These are phyloP conservation scores for Punctoribates punctum DNA, from an alignment of 2,888 invertebrate species.

Conservation along the genomic window DNA sequence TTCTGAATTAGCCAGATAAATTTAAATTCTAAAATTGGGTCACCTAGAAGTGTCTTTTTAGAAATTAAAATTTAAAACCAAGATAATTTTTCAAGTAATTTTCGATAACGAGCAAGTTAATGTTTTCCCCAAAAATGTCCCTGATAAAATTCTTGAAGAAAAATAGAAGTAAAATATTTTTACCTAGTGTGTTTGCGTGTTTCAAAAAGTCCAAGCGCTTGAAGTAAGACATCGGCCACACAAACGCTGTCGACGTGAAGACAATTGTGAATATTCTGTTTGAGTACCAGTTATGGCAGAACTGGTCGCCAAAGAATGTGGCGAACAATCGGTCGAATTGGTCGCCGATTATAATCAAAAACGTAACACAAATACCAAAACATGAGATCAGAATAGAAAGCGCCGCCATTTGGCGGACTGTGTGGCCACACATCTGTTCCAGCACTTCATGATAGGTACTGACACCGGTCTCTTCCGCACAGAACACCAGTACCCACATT, in stretches of 20 bases:
- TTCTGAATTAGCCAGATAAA: too few species aligned
- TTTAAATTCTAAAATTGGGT: too few species aligned
- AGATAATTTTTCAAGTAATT: too few species aligned
- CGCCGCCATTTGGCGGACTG: conserved; percentile 52
- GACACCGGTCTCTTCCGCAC: conserved; percentile 53
- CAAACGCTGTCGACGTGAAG: conserved; percentile 53
- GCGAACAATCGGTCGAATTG: conserved; percentile 52
- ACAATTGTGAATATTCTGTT: conserved; percentile 53
- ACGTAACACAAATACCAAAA: conserved; percentile 56
- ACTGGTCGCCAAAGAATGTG: conserved; percentile 28
- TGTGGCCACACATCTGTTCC: conserved; percentile 53
- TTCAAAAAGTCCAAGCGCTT: conserved; percentile 54
- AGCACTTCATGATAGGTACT: conserved; percentile 55
- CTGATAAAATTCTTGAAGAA: too few species aligned
- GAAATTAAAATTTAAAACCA: too few species aligned
- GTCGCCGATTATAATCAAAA: conserved; percentile 57
- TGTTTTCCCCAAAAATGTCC: too few species aligned
- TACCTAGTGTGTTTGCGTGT: conserved; percentile 22
- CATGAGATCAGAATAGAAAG: conserved; percentile 54
- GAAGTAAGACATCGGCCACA: conserved; percentile 56
- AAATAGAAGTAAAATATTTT: not conserved
- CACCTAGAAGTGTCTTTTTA: too few species aligned
- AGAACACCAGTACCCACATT: conserved; percentile 54
- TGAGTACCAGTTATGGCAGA: conserved; percentile 52
- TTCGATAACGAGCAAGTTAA: too few species aligned